Evolutionary conservation across 2,888 invertebrate genomes (phyloP), one percentile per base, ranked within the genome.

Genomic region (Lobophora halterata): DNA sequence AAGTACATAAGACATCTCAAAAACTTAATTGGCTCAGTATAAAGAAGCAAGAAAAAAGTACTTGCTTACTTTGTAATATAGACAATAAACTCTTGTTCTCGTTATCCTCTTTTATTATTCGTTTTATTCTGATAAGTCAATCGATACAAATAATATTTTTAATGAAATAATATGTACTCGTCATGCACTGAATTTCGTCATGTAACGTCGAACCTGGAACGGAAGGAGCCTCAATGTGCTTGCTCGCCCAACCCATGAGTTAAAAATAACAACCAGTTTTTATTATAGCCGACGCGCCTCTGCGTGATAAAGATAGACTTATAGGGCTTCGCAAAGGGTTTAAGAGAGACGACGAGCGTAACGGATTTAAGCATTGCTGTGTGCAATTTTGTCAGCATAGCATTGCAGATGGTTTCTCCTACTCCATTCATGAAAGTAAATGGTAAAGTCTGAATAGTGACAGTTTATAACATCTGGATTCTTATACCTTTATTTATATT

Each of bases 191-290:
- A 19, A 28, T 21, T 10, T 8, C 18, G n/a, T 18, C 9, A 28
- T 27, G 11, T 6, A 32, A 28, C 17, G 58, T 60, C 70, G 64
- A 76, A 76, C 75, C 69, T 71, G 74, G 74, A 79, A 69, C 77
- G 74, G 79, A 79, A 79, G 71, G 69, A 73, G 72, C 62, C 68
- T 79, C 79, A 74, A 78, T 65, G 60, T 65, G 71, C 69, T 63
- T 69, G 65, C 63, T 72, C 71, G 79, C 71, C 78, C 77, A 79
- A 72, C 75, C 72, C 73, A 71, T 70, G 68, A 82, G 81, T 82
- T 85, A 85, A 85, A 85, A 85, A 85, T 86, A 86, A 83, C 80
- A 78, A 80, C 80, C 81, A 78, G 81, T 85, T 85, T 83, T 83
- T 83, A 79, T 79, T 82, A 75, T 79, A 73, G 67, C 67, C 66